A percentile compares a stretch with the other conserved stretches of the same genome.
Evolutionary conservation across 1,140 invertebrate genomes (phyloP).

Genomic region (Papilio aristodemus): DNA sequence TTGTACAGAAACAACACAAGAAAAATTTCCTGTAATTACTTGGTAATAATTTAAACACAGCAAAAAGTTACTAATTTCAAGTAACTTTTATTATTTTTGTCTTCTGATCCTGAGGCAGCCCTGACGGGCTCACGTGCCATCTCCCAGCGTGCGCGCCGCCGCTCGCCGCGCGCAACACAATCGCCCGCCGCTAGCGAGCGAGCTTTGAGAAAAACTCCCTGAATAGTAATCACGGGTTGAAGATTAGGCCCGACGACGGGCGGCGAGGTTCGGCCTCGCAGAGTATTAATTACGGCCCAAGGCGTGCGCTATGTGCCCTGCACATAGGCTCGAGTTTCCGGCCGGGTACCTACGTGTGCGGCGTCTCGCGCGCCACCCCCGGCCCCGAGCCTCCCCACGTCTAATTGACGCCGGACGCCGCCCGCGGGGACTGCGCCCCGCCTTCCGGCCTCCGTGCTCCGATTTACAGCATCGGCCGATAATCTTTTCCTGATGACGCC

Average conservation of each 20-base stretch:
- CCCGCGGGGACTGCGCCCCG: constrained; percentile 64
- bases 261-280: constrained; percentile 47
- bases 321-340: constrained; percentile 67
- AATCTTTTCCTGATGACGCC: constrained; percentile 75
- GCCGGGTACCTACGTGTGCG: constrained; percentile 62
- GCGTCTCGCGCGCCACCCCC: constrained; percentile 50
- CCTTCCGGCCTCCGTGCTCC: constrained; percentile 62
- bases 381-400: constrained; percentile 45
- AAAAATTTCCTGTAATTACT: too few relatives aligned
- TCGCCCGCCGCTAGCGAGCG: constrained; percentile 42
- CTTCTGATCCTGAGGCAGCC: neutral
- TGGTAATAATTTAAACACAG: too few relatives aligned
- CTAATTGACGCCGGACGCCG: constrained; percentile 70
- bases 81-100: neutral
- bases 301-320: constrained; percentile 47
- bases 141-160: constrained; percentile 17
- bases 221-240: constrained; percentile 63
- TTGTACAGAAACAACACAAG: too few relatives aligned
- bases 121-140: constrained; percentile 18
- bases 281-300: constrained; percentile 73
- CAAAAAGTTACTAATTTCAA: too few relatives aligned
- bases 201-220: constrained; percentile 50
- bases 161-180: constrained; percentile 3
- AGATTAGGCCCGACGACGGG: constrained; percentile 51
- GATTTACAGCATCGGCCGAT: constrained; percentile 70